Evolutionary conservation across 2,797 vertebrate species (phyloP).

Genomic region (Lithobates sylvaticus): DNA sequence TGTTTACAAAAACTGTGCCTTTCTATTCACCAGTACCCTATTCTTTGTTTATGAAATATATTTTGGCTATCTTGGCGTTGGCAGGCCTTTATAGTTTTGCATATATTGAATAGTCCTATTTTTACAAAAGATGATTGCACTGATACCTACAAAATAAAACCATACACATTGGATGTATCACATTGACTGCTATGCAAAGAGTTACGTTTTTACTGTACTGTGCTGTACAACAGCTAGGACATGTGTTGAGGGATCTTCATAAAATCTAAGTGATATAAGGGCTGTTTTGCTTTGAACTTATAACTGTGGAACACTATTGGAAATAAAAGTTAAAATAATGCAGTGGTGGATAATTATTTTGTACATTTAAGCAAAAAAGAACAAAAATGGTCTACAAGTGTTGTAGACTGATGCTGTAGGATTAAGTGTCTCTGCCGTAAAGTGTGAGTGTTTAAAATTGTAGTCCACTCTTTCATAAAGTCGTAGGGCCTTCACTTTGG

Average conservation of each 20-base stretch:
- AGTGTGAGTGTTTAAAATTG: too few relatives aligned
- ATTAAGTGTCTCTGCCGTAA: too few relatives aligned
- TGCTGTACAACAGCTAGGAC: constrained; percentile 8
- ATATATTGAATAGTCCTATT: constrained; percentile 13
- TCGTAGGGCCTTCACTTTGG: too few relatives aligned
- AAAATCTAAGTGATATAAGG: constrained; percentile 24
- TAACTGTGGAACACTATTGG: constrained; percentile 55
- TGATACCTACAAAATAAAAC: constrained; percentile 24
- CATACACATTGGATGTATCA: neutral
- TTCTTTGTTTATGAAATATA: constrained; percentile 35
- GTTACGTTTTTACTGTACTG: constrained; percentile 5
- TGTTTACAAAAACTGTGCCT: constrained; percentile 63
- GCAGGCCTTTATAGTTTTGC: constrained; percentile 28
- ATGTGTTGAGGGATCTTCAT: neutral
- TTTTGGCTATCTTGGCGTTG: constrained; percentile 19
- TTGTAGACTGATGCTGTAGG: too few relatives aligned
- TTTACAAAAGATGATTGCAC: constrained; percentile 40
- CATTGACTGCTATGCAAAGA: constrained; percentile 1
- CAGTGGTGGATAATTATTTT: neutral
- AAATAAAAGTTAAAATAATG: constrained; percentile 51
- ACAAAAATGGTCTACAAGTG: neutral
- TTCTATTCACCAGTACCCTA: neutral
- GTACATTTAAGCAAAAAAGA: neutral
- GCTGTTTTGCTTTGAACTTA: constrained; percentile 40
- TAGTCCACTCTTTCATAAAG: too few relatives aligned